A percentile compares a stretch with the other conserved stretches of the same genome.
phyloP scores from a whole-genome alignment of 2,888 invertebrate species.

The Thereva nobilitata region DNA sequence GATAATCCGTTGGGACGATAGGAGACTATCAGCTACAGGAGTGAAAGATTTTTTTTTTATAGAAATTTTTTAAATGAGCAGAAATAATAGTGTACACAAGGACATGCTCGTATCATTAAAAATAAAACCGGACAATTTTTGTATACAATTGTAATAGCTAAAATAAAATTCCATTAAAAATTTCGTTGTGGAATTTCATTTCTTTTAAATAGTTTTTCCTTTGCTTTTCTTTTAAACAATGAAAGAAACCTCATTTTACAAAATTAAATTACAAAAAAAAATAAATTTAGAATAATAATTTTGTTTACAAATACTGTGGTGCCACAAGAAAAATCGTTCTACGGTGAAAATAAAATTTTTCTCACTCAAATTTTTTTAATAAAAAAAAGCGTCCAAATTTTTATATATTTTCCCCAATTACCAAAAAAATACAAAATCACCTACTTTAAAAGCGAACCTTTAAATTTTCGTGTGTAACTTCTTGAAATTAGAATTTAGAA shows the following conservation, averaged over 20 bases:
- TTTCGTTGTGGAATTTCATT: neutral
- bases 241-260: conserved; percentile 5
- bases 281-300: conserved; percentile 29
- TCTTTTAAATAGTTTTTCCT: conserved; percentile 6
- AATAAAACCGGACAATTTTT: conserved; percentile 58
- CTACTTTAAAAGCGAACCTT: neutral
- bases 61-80: conserved; percentile 14
- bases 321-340: conserved; percentile 32
- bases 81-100: conserved; percentile 33
- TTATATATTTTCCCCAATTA: conserved; percentile 17
- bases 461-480: too few species aligned
- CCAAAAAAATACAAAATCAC: conserved; percentile 31
- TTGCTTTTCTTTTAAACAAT: conserved; percentile 10
- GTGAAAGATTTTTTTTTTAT: too few species aligned
- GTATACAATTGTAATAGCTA: conserved; percentile 6
- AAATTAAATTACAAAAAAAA: conserved; percentile 16
- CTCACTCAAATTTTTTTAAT: conserved; percentile 13
- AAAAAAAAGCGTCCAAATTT: conserved; percentile 2
- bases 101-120: conserved; percentile 56
- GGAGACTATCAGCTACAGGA: conserved; percentile 1
- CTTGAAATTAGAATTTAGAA: too few species aligned
- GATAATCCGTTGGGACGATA: too few species aligned
- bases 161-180: conserved; percentile 28
- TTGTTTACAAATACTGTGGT: neutral
- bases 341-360: conserved; percentile 14